These are phyloP conservation scores for Elachura formosa DNA, from an alignment of 2,113 vertebrate species.

Conservation along the genomic window DNA sequence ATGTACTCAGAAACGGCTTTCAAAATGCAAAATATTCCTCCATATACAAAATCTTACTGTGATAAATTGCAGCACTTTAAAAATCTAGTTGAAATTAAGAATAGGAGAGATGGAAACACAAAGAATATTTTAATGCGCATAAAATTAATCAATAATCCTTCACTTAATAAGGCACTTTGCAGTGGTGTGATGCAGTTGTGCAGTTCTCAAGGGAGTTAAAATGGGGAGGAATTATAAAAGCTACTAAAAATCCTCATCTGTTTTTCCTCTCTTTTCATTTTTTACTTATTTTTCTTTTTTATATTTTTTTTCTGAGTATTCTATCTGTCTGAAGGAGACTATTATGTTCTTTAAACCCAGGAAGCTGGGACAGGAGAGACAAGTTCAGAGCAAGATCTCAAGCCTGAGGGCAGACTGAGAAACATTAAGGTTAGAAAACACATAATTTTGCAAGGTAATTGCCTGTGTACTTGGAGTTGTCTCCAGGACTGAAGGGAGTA, in stretches of 20 bases:
- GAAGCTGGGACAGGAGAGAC: background rate
- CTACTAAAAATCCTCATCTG: background rate
- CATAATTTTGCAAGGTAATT: background rate
- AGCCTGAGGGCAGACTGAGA: background rate
- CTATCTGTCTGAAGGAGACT: background rate
- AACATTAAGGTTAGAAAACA: background rate
- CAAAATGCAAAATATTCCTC: background rate
- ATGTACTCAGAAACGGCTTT: background rate
- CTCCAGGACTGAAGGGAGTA: background rate
- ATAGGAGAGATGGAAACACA: background rate
- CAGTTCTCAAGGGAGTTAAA: background rate
- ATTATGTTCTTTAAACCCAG: background rate
- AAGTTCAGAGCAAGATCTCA: background rate
- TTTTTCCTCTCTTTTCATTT: background rate
- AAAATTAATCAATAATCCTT: background rate
- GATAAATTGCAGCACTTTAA: background rate
- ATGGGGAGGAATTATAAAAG: background rate
- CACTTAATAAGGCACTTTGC: background rate
- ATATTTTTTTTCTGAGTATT: background rate
- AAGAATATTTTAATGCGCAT: background rate
- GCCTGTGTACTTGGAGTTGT: background rate
- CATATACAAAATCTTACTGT: background rate
- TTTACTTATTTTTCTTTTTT: background rate
- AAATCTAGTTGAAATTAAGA: background rate
- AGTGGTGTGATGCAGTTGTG: background rate